These are phyloP conservation scores for Tenodera sinensis DNA, from an alignment of 2,888 invertebrate species.

Conservation along the genomic window DNA sequence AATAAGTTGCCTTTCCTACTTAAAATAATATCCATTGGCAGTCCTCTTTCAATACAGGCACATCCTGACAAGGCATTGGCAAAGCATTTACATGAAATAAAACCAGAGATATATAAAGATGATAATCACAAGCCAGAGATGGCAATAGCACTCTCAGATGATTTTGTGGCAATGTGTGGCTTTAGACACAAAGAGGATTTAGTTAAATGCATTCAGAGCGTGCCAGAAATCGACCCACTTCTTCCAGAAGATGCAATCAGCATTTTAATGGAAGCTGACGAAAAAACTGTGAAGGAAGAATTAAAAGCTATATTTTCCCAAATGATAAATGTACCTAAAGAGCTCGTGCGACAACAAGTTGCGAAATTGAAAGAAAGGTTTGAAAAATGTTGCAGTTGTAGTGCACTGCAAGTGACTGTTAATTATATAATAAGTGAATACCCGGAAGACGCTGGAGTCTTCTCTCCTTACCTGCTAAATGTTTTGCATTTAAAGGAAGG, in stretches of 20 bases:
- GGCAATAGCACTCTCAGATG: slow-evolving; percentile 89
- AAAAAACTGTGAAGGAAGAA: too few relatives aligned
- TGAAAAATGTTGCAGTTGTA: too few relatives aligned
- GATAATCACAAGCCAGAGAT: slow-evolving; percentile 97
- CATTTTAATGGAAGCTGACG: too few relatives aligned
- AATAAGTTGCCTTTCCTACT: slow-evolving; percentile 82
- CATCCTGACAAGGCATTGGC: slow-evolving; percentile 80
- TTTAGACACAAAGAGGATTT: slow-evolving; percentile 82
- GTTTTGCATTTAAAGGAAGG: slow-evolving; percentile 76
- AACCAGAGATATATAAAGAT: slow-evolving; percentile 89
- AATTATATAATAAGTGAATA: slow-evolving; percentile 45
- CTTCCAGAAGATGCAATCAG: too few relatives aligned
- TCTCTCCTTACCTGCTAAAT: slow-evolving; percentile 89
- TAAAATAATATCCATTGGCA: slow-evolving; percentile 89
- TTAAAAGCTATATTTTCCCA: too few relatives aligned
- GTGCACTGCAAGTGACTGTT: too few relatives aligned
- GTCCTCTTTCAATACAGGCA: slow-evolving; percentile 92
- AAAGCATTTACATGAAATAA: too few relatives aligned
- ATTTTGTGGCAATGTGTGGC: slow-evolving; percentile 91
- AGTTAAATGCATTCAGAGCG: not conserved
- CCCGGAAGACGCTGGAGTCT: slow-evolving; percentile 90
- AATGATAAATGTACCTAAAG: too few relatives aligned
- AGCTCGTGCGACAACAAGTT: too few relatives aligned
- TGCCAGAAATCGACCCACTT: too few relatives aligned
- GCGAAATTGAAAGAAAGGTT: too few relatives aligned